phyloP scores from a whole-genome alignment of 2,888 invertebrate species.

The Cheilosia vernalis region DNA sequence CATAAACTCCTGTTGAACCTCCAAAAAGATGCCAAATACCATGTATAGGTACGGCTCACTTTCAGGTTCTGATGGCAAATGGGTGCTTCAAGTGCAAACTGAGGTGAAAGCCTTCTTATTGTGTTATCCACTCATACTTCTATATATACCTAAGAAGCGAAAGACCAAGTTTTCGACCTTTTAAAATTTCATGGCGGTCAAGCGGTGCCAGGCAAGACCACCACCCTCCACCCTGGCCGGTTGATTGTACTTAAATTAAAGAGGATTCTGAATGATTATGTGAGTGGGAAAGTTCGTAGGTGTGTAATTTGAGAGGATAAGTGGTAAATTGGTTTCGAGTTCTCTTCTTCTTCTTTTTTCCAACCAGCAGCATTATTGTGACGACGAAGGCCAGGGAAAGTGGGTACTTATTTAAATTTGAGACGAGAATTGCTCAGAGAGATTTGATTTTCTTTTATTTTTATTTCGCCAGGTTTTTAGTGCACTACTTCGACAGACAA shows the following conservation, averaged over 20 bases:
- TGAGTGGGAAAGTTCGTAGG: not conserved
- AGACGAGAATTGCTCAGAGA: not conserved
- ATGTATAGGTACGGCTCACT: not conserved
- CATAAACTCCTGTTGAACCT: not conserved
- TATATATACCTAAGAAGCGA: not conserved
- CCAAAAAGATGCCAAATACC: not conserved
- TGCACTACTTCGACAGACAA: not conserved
- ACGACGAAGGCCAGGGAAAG: not conserved
- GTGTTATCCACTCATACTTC: not conserved
- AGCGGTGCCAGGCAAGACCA: not conserved
- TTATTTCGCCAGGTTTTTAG: not conserved
- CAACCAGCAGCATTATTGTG: too few relatives aligned
- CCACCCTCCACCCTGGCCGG: too few relatives aligned
- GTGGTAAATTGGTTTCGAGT: conserved; percentile 43
- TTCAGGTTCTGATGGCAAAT: not conserved
- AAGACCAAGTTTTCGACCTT: not conserved
- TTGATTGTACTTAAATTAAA: not conserved
- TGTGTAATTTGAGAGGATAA: conserved; percentile 39
- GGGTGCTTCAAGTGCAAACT: not conserved
- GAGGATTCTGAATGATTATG: not conserved
- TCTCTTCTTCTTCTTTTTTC: not conserved
- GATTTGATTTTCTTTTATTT: not conserved
- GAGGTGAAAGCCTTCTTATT: not conserved
- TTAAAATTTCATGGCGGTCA: conserved; percentile 17
- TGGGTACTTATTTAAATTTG: conserved; percentile 17